Conservation (phyloP, 2,797 vertebrate species). For the Vespertilio murinus region DNA sequence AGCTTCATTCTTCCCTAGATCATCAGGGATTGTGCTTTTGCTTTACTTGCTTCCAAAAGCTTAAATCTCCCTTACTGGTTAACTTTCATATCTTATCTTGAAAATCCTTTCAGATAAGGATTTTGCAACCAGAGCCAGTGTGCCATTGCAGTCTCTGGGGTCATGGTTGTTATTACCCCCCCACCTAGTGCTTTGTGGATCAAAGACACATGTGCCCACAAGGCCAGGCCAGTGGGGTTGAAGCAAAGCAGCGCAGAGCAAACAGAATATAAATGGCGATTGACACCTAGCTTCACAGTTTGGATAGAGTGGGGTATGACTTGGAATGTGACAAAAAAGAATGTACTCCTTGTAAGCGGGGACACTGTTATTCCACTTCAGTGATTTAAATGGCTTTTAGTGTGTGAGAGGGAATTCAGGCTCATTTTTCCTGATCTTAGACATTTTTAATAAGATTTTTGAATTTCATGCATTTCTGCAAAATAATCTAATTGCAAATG, state of each 20-base stretch:
- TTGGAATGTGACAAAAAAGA: background rate
- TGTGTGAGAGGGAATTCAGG: background rate
- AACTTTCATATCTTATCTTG: constrained; percentile 11
- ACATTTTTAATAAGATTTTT: background rate
- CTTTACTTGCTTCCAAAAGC: background rate
- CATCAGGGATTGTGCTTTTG: constrained; percentile 1
- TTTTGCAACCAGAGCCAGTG: background rate
- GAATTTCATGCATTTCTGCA: background rate
- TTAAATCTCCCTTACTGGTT: background rate
- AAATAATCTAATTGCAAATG: background rate
- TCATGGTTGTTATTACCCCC: accelerated
- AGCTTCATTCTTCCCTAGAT: constrained; percentile 28
- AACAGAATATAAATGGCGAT: background rate
- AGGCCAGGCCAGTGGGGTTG: background rate
- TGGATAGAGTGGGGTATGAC: background rate
- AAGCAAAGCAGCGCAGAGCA: background rate
- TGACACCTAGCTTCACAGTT: background rate
- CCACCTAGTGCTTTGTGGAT: background rate
- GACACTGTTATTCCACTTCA: background rate
- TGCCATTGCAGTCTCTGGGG: accelerated
- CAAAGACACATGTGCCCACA: background rate
- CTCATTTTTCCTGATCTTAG: background rate
- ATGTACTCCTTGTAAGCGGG: background rate
- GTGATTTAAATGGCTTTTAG: background rate
- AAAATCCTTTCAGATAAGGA: background rate